Evolutionary conservation across 2,113 vertebrate genomes (phyloP).

Genomic region (Chaenogobius annularis): DNA sequence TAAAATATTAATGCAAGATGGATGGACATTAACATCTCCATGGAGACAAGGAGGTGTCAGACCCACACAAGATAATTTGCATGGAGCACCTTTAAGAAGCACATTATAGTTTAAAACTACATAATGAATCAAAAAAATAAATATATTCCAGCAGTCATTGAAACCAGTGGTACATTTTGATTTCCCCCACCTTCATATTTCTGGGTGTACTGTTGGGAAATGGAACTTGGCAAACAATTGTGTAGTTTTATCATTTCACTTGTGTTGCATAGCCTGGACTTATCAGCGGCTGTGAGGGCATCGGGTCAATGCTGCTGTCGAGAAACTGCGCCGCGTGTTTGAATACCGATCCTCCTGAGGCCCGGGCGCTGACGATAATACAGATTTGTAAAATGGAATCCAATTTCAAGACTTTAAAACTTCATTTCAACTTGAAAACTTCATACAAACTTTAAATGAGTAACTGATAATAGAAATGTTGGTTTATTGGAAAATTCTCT

Average conservation of each 20-base stretch:
- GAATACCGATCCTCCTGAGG: slow-evolving; percentile 2
- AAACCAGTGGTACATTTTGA: background rate
- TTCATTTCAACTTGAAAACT: background rate
- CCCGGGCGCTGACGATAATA: background rate
- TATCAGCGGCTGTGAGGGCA: background rate
- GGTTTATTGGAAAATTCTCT: no score
- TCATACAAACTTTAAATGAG: background rate
- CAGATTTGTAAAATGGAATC: background rate
- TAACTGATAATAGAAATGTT: background rate
- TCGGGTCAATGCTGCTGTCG: background rate
- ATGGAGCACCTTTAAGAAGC: no score
- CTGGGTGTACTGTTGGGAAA: background rate
- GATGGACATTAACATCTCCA: no score
- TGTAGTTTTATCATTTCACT: slow-evolving; percentile 1
- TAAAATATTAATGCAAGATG: no score
- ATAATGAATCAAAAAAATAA: no score
- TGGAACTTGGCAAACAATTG: slow-evolving; percentile 4
- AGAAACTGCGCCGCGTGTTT: background rate
- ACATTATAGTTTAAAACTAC: no score
- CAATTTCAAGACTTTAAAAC: background rate
- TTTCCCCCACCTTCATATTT: background rate
- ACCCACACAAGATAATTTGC: no score
- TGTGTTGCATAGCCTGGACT: background rate
- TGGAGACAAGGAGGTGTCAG: no score
- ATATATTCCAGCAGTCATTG: background rate